Evolutionary conservation across 2,113 vertebrate species (phyloP), one percentile per base, ranked within the genome.

Genomic region (Eidolon helvum): DNA sequence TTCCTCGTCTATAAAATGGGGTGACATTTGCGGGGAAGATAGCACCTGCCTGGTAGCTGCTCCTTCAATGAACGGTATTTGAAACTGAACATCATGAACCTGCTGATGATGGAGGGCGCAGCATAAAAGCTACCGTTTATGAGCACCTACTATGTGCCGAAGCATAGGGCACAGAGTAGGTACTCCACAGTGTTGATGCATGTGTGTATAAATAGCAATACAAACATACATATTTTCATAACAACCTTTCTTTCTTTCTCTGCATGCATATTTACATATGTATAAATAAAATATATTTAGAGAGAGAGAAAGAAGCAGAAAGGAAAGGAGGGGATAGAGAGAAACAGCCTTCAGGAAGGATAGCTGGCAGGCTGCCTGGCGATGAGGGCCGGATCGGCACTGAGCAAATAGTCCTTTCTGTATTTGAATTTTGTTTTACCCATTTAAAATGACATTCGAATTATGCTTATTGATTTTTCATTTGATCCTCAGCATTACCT

Each of bases 111-210:
- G 30, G 43, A 48, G 18, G 5, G 69, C 18, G 11, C 1, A 7
- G 19, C 19, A 7, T 22, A 8, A 4, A n/a, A 59, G 33, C 59
- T 45, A 4, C 30, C 16, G 3, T 16, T 63, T 69, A 16, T 2
- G 55, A 86, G 61, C 33, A n/a, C 19, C 63, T 2, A 8, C 35
- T 19, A 0, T 14, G 50, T 22, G 38, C 28, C 82, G 16, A 40
- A 43, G 38, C 24, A 0, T 0, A 9, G 5, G 14, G 63, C 26
- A 3, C 48, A n/a, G 26, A 30, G 15, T 8, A 21, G 40, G 21
- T 5, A 1, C 82, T 63, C 12, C 19, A 14, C 0, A 0, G 10
- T 3, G 3, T 21, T 9, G 10, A 10, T 9, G 0, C 7, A 19
- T n/a, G 21, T 45, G n/a, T 9, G n/a, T 50, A 11, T 18, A 53